Percentiles rank a stretch among this genome's conserved stretches.
phyloP scores from a whole-genome alignment of 2,888 invertebrate species.

The Timandra comae region DNA sequence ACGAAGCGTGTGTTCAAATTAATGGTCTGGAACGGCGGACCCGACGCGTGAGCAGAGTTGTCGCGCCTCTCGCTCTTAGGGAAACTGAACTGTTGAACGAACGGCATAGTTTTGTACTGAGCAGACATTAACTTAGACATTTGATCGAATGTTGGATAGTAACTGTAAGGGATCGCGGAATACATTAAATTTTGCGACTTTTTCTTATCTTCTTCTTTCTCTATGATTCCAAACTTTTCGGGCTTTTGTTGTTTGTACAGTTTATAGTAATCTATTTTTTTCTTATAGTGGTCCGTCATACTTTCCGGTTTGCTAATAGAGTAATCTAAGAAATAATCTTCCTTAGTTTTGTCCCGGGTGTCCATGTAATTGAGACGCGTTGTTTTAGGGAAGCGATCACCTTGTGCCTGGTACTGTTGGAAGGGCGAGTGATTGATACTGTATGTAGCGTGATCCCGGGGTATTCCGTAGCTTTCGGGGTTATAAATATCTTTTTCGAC shows the following conservation, averaged over 20 bases:
- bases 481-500: conserved; percentile 55
- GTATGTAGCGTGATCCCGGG: conserved; percentile 39
- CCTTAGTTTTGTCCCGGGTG: conserved; percentile 50
- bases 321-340: conserved; percentile 55
- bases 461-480: conserved; percentile 47
- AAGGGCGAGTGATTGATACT: conserved; percentile 48
- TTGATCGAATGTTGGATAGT: conserved; percentile 30
- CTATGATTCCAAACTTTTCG: conserved; percentile 32
- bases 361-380: conserved; percentile 54
- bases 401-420: conserved; percentile 51
- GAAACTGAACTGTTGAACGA: conserved; percentile 46
- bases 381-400: conserved; percentile 51
- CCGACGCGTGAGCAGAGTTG: conserved; percentile 48
- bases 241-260: conserved; percentile 52
- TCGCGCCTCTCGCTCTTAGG: conserved; percentile 46
- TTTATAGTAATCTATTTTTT: conserved; percentile 58
- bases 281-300: conserved; percentile 43
- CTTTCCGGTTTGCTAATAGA: conserved; percentile 55
- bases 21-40: conserved; percentile 43
- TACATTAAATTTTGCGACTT: conserved; percentile 47
- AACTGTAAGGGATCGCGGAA: conserved; percentile 35
- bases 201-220: conserved; percentile 34
- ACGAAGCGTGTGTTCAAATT: conserved; percentile 56
- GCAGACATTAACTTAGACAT: conserved; percentile 45
- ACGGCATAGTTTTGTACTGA: conserved; percentile 44